These are phyloP conservation scores for Agapetus fuscipes DNA, from an alignment of 2,888 invertebrate species.

Conservation along the genomic window DNA sequence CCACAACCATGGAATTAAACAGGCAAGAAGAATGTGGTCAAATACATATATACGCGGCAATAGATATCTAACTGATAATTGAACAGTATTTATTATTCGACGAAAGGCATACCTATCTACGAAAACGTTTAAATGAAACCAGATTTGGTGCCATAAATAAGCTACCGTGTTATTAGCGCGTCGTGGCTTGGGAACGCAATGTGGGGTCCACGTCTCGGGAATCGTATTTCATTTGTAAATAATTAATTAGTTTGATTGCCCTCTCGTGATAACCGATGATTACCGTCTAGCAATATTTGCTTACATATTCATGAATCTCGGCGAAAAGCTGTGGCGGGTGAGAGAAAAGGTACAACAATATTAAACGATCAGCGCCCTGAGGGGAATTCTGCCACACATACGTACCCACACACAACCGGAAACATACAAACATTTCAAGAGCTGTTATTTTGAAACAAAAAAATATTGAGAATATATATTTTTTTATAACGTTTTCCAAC, in stretches of 20 bases:
- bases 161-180: slow-evolving; percentile 15
- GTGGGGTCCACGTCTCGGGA: slow-evolving; percentile 14
- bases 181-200: slow-evolving; percentile 13
- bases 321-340: neutral
- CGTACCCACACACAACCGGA: too few species aligned
- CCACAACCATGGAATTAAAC: too few species aligned
- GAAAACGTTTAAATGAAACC: neutral
- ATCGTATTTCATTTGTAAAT: slow-evolving; percentile 11
- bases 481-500: too few species aligned
- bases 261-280: slow-evolving; percentile 13
- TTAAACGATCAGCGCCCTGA: too few species aligned
- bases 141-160: slow-evolving; percentile 17
- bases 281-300: slow-evolving; percentile 10
- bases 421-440: too few species aligned
- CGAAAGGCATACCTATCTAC: too few species aligned
- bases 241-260: slow-evolving; percentile 20
- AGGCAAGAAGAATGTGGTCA: neutral
- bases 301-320: slow-evolving; percentile 17
- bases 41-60: too few species aligned
- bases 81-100: too few species aligned
- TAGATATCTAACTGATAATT: too few species aligned
- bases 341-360: neutral
- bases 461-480: too few species aligned
- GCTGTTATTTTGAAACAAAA: too few species aligned
- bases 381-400: too few species aligned